Conservation (phyloP, 2,888 invertebrate genomes). For the Oligia latruncula region DNA sequence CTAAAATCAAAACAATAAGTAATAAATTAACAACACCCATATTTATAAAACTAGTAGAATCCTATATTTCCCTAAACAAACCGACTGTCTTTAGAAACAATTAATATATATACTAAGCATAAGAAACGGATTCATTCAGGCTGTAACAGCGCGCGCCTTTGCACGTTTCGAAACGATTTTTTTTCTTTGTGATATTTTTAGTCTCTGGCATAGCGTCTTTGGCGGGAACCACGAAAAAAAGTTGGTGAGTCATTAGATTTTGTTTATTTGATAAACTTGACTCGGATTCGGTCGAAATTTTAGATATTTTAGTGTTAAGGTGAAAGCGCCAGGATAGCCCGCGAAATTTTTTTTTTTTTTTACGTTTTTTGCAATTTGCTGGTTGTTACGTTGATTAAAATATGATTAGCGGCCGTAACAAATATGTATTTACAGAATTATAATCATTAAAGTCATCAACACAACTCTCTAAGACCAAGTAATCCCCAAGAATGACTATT, state of each 20-base stretch:
- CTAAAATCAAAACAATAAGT: background rate
- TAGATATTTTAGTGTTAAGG: background rate
- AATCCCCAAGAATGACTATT: too few species aligned
- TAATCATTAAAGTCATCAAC: too few species aligned
- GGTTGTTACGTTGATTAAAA: too few species aligned
- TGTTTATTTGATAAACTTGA: background rate
- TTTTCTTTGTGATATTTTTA: slow-evolving; percentile 29
- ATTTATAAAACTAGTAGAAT: slow-evolving; percentile 7
- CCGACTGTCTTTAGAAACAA: slow-evolving; percentile 10
- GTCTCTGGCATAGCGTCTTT: slow-evolving; percentile 62
- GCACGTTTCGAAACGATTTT: slow-evolving; percentile 39
- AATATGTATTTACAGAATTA: too few species aligned
- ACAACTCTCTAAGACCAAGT: too few species aligned
- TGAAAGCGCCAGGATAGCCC: too few species aligned
- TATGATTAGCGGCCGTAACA: too few species aligned
- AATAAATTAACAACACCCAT: background rate
- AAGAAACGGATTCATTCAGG: slow-evolving; percentile 31
- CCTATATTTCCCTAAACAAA: slow-evolving; percentile 24
- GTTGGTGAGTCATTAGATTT: slow-evolving; percentile 39
- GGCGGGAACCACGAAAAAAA: slow-evolving; percentile 50
- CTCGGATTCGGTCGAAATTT: background rate
- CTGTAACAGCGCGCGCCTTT: slow-evolving; percentile 8
- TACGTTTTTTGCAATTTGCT: too few species aligned
- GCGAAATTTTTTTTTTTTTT: too few species aligned
- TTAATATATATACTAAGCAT: slow-evolving; percentile 24